Evolutionary conservation across 2,113 vertebrate genomes (phyloP).

Genomic region (Prionailurus viverrinus): DNA sequence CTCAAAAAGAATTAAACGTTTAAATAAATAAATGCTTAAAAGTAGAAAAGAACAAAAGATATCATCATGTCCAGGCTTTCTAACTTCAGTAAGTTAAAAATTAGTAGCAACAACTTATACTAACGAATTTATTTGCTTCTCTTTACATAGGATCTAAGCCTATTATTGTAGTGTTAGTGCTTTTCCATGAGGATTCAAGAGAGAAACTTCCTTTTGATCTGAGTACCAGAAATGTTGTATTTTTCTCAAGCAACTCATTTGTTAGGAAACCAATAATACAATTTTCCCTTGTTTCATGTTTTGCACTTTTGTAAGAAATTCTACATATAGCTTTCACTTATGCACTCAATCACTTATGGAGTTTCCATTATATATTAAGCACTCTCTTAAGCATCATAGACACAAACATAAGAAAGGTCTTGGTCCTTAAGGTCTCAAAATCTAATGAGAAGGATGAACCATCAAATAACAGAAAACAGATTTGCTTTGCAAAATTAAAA

Average conservation of each 20-base stretch:
- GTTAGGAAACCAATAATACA: neutral
- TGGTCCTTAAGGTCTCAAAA: neutral
- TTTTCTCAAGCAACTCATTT: neutral
- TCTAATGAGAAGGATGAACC: neutral
- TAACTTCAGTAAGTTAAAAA: neutral
- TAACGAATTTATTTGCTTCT: neutral
- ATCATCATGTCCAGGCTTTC: neutral
- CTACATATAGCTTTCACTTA: neutral
- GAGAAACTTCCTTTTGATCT: neutral
- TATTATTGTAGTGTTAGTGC: neutral
- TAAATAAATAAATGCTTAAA: neutral
- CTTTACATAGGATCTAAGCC: neutral
- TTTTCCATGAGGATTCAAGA: neutral
- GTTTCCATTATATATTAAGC: neutral
- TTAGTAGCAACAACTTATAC: neutral
- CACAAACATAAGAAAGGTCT: neutral
- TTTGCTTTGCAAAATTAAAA: neutral
- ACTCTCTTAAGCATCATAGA: neutral
- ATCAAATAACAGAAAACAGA: conserved; percentile 6
- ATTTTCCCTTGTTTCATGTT: neutral
- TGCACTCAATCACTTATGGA: neutral
- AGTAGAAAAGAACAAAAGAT: neutral
- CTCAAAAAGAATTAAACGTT: too few relatives aligned
- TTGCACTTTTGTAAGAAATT: neutral
- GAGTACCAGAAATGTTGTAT: neutral